phyloP scores from a whole-genome alignment of 2,888 invertebrate species.

The Xylota segnis region DNA sequence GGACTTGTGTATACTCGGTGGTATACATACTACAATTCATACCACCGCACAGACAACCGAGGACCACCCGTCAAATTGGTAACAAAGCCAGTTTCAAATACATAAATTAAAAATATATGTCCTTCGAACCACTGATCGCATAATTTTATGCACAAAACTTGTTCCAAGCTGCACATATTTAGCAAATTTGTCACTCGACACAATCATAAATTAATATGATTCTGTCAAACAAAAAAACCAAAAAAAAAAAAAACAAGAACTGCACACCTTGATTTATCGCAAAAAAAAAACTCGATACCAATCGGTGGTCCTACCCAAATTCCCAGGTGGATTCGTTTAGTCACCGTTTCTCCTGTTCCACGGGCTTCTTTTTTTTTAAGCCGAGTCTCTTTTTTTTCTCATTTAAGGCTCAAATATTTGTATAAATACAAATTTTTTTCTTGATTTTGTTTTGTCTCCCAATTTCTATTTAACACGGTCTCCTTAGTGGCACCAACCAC shows the following conservation, averaged over 20 bases:
- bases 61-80: too few species aligned
- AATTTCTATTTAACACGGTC: conserved; percentile 75
- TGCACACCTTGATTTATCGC: conserved; percentile 72
- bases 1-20: too few species aligned
- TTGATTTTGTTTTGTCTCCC: conserved; percentile 69
- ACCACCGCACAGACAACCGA: too few species aligned
- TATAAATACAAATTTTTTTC: conserved; percentile 60
- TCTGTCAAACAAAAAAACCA: conserved; percentile 63
- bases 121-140: conserved; percentile 1
- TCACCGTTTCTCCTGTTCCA: conserved; percentile 70
- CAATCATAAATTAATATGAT: conserved; percentile 73
- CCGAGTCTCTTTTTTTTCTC: conserved; percentile 35
- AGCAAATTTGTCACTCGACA: conserved; percentile 58
- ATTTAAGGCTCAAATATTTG: conserved; percentile 75
- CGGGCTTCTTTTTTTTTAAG: conserved; percentile 40
- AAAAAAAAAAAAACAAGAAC: conserved; percentile 23
- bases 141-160: background rate
- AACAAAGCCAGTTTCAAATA: background rate
- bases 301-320: conserved; percentile 74
- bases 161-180: conserved; percentile 36
- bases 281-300: conserved; percentile 60
- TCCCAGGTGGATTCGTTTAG: conserved; percentile 77
- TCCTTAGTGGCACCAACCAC: conserved; percentile 65
- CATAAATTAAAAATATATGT: conserved; percentile 7
- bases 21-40: too few species aligned